Evolutionary conservation across 2,113 vertebrate genomes (phyloP), one percentile per base, ranked within the genome.

Genomic region (Chamaetylas fuelleborni): DNA sequence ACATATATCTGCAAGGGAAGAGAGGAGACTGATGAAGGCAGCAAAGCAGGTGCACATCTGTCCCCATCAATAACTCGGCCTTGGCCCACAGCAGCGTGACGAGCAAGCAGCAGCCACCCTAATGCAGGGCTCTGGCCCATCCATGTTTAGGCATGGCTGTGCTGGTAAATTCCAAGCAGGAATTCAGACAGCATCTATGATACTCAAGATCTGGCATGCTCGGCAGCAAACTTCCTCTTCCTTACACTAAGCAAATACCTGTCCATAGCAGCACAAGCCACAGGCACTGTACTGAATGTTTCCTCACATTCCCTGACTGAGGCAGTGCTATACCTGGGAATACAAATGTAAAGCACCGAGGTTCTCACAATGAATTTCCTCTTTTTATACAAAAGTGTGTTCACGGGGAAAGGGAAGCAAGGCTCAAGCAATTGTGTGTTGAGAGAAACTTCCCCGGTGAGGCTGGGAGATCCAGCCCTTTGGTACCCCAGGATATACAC

Each of bases 1-100:
- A 99, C 99, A 99, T 99, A 99, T 98, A 99, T 99, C 99, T 99
- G 98, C 62, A 98, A 97, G 80, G 92, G 66, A 97, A 87, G 93
- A 85, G 22, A 48, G n/a, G 74, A 92, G 23, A 54, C 3, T 0
- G 3, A 53, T 90, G 90, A 97, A 47, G 79, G 45, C 64, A 48
- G 51, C 26, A 25, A 48, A 58, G 86, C 79, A 4, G 15, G 51
- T 6, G 69, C 69, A 66, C 47, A 24, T 40, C 26, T 14, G 33
- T 6, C 42, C 53, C 8, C 8, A 2, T 4, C 28, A 62, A 1
- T 6, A 31, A n/a, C 48, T 56, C 4, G 0, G 18, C 19, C 42
- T 2, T 4, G 31, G 48, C 62, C 48, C 74, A 28, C 57, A 15
- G 57, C n/a, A 25, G 74, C 0, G 0, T 5, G 45, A 34, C 0